These are phyloP conservation scores for Cnemophilus loriae DNA, from an alignment of 2,113 vertebrate species.

Conservation along the genomic window DNA sequence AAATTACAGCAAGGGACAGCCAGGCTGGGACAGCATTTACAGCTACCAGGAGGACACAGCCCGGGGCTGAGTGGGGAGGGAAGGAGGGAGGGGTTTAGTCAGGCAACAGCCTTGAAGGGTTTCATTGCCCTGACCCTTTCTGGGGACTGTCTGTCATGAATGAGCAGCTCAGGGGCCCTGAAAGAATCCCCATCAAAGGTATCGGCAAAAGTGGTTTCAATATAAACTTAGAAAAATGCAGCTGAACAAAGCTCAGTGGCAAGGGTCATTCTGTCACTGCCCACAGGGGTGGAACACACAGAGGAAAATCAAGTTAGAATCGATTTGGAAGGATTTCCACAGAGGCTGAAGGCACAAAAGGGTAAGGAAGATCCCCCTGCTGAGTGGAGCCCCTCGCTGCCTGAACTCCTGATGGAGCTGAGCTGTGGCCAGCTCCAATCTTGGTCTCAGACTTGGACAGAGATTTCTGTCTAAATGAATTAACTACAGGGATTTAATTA, in stretches of 20 bases:
- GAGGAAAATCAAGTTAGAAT: not conserved
- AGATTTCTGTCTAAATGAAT: not conserved
- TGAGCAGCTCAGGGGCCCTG: not conserved
- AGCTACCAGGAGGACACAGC: not conserved
- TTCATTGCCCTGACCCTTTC: fast-evolving
- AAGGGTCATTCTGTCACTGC: not conserved
- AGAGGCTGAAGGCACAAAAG: not conserved
- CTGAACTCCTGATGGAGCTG: not conserved
- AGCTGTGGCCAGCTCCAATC: not conserved
- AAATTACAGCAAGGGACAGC: not conserved
- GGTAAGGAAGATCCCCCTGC: not conserved
- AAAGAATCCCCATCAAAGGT: too few relatives aligned
- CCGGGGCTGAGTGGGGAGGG: not conserved
- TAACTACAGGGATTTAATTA: not conserved
- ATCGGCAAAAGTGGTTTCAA: not conserved
- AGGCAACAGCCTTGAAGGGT: not conserved
- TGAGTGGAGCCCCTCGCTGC: not conserved
- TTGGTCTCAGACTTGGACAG: not conserved
- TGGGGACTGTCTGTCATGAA: not conserved
- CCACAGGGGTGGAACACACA: not conserved
- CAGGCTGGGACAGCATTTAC: not conserved
- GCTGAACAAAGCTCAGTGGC: not conserved
- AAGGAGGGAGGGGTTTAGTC: not conserved
- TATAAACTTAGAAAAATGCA: fast-evolving
- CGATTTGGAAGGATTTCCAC: not conserved